Evolutionary conservation across 2,888 invertebrate species (phyloP), one percentile per base, ranked within the genome.

Genomic region (Papilio protenor): DNA sequence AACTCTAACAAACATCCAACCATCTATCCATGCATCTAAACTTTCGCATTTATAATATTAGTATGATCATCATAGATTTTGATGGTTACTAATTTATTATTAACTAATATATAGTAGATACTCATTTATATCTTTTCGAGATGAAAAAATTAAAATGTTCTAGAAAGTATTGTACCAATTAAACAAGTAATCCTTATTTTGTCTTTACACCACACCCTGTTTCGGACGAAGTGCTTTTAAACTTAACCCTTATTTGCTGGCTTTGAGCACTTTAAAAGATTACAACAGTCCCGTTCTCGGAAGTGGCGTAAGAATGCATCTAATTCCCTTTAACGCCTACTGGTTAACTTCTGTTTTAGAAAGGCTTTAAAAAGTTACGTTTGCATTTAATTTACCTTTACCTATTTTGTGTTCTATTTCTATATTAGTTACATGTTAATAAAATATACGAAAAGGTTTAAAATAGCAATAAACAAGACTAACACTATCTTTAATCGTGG

Each of bases 231-330:
- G 88, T 87, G 92, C 93, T 93, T 93, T 93, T 93, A 91, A 93
- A 93, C 92, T 93, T 92, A 91, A 91, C 92, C 91, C 93, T 93
- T 93, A 92, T 92, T 93, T 91, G 89, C 90, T 90, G 89, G 91
- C 89, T 93, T 90, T 87, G 86, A 89, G 91, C 91, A 91, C 90
- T 93, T 93, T 89, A 89, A 87, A 85, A 90, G 92, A 92, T 92
- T 93, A 93, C 89, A 87, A 84, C 84, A 84, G 84, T 85, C 85
- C 83, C 84, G 82, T 77, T 81, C 81, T 77, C 40, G 64, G 79
- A 78, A 78, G 80, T 72, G 81, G 81, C 83, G 84, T 81, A 84
- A 83, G 83, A 84, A 84, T 84, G 84, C 82, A 84, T 83, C 82
- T 85, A 84, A 85, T 83, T 82, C 83, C 79, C 79, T 78, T 77